Conservation (phyloP, 2,888 invertebrate species). For the Standfussiana lucernea region DNA sequence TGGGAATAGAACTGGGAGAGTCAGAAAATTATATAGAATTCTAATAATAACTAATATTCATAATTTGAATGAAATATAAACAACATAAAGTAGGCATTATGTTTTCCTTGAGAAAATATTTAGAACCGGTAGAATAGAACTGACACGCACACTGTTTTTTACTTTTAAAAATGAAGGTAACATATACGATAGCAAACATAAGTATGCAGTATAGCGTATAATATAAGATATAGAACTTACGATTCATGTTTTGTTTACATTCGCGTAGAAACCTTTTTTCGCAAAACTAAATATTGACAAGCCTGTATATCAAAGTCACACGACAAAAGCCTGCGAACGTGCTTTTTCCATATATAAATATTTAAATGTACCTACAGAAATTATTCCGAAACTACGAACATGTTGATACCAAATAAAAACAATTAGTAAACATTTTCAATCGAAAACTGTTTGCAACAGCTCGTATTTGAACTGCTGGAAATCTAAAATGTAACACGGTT, state of each 20-base stretch:
- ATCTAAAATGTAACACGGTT: conserved; percentile 51
- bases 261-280: conserved; percentile 10
- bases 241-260: conserved; percentile 3
- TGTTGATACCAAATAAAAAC: conserved; percentile 11
- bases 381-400: conserved; percentile 1
- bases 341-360: background rate
- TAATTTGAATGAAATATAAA: conserved; percentile 1
- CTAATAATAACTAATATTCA: background rate
- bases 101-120: conserved; percentile 4
- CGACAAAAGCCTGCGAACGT: conserved; percentile 4
- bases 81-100: background rate
- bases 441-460: conserved; percentile 16
- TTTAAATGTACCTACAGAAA: conserved; percentile 4
- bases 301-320: background rate
- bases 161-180: background rate
- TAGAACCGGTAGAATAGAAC: background rate
- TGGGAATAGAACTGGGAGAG: conserved; percentile 17
- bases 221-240: background rate
- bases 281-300: conserved; percentile 26
- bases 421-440: conserved; percentile 30
- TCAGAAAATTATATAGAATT: background rate
- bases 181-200: conserved; percentile 10
- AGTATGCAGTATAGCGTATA: background rate
- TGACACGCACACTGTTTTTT: conserved; percentile 10
- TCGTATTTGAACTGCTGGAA: conserved; percentile 38